Evolutionary conservation across 2,888 invertebrate species (phyloP), one percentile per base, ranked within the genome.

Genomic region (Tribolium freemani): DNA sequence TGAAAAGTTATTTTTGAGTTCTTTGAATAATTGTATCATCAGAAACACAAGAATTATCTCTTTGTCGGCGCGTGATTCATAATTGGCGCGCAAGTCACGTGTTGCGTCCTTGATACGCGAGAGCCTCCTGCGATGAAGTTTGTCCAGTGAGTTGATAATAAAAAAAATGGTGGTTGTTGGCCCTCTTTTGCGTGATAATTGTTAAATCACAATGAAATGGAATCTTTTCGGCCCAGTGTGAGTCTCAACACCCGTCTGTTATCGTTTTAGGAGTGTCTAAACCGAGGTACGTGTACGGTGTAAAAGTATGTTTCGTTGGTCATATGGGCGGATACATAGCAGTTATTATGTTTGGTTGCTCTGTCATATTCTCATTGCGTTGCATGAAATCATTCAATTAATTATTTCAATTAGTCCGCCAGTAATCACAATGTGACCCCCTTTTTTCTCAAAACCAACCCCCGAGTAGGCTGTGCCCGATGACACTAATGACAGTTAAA

Each of bases 401-500:
- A 83, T 79, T 78, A 78, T 68, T 76, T 77, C 80, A 81, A 82
- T 84, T 82, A 81, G 79, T 72, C 75, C 72, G 58, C 75, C 73
- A 68, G 67, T 74, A 20, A 21, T 84, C 86, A 87, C 87, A 88
- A 88, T 88, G 88, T 88, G 88, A 88, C 88, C 88, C 80, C 79
- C 77, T 78, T 83, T 81, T 84, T 83, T 83, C 82, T 81, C 83
- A 83, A 80, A 48, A 46, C 16, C 71, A 53, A n/a, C 78, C 75
- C 76, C 72, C 73, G 71, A 73, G 58, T 44, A 44, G 58, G 58
- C 58, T 11, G 56, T 56, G 56, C 26, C 26, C 4, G 5, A 26
- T 26, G 26, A 21, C 20, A 20, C 26, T 26, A 26, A 26, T 26
- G 26, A 26, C 26, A 26, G 26, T 26, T 26, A 26, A 26, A 26